Evolutionary conservation across 2,113 vertebrate species (phyloP).

Genomic region (Proteles cristata): DNA sequence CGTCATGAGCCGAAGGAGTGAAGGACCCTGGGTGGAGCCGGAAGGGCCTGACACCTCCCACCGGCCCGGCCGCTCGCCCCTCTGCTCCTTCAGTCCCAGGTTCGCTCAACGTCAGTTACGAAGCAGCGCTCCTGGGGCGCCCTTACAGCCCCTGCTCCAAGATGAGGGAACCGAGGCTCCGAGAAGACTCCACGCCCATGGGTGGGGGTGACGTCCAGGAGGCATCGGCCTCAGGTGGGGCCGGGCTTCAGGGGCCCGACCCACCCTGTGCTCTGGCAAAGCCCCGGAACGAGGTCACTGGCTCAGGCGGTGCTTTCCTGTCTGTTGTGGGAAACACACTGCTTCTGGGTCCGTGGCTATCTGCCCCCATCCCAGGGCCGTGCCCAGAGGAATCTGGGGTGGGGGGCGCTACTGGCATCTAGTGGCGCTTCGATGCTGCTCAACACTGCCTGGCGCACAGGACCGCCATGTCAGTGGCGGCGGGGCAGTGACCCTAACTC

Average conservation of each 20-base stretch:
- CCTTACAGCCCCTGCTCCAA: fast-evolving
- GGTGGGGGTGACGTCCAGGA: not conserved
- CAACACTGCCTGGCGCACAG: not conserved
- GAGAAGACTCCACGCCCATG: not conserved
- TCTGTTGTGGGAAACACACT: fast-evolving
- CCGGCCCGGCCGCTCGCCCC: too few species aligned
- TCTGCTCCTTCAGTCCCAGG: fast-evolving
- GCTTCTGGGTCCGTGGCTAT: not conserved
- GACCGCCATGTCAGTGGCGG: not conserved
- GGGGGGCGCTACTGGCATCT: not conserved
- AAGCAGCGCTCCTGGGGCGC: fast-evolving
- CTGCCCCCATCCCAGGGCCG: not conserved
- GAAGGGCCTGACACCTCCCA: not conserved
- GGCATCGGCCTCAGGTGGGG: fast-evolving
- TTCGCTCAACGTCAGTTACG: not conserved
- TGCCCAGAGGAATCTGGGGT: not conserved
- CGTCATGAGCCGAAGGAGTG: not conserved
- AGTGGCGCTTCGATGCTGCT: not conserved
- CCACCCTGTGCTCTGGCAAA: not conserved
- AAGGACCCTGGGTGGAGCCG: not conserved
- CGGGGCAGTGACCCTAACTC: fast-evolving
- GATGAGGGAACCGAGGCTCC: not conserved
- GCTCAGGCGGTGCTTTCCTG: fast-evolving
- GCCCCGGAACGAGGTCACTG: too few species aligned
- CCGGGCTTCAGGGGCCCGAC: fast-evolving